Conservation (phyloP, 2,113 vertebrate genomes). For the Albula goreensis region DNA sequence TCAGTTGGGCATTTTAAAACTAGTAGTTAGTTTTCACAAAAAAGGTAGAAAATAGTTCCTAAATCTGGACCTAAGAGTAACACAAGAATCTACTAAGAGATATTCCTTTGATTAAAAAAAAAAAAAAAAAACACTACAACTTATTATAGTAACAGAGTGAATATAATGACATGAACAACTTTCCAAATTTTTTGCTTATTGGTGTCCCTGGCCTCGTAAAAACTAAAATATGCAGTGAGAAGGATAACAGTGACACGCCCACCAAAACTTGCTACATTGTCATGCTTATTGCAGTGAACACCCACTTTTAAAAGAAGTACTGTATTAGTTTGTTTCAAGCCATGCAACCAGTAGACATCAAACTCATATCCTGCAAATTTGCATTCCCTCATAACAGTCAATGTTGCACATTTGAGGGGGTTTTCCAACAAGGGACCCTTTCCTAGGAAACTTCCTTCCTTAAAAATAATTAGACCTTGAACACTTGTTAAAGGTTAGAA, state of each 20-base stretch:
- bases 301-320: neutral
- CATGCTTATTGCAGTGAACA: neutral
- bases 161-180: neutral
- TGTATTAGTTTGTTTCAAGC: neutral
- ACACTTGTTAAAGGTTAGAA: no score
- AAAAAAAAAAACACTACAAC: neutral
- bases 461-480: no score
- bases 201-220: neutral
- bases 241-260: neutral
- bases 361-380: neutral
- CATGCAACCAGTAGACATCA: neutral
- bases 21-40: neutral
- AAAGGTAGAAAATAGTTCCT: neutral
- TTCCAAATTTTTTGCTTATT: neutral
- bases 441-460: no score
- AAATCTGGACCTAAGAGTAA: neutral
- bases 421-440: no score
- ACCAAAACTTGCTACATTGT: neutral
- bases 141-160: neutral
- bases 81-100: neutral
- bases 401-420: no score
- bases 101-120: neutral
- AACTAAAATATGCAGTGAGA: neutral
- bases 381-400: no score
- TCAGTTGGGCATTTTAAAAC: neutral